Percentiles rank a stretch among this genome's conserved stretches.
Evolutionary conservation across 1,140 invertebrate species (phyloP).

Genomic region (Chionoecetes opilio): DNA sequence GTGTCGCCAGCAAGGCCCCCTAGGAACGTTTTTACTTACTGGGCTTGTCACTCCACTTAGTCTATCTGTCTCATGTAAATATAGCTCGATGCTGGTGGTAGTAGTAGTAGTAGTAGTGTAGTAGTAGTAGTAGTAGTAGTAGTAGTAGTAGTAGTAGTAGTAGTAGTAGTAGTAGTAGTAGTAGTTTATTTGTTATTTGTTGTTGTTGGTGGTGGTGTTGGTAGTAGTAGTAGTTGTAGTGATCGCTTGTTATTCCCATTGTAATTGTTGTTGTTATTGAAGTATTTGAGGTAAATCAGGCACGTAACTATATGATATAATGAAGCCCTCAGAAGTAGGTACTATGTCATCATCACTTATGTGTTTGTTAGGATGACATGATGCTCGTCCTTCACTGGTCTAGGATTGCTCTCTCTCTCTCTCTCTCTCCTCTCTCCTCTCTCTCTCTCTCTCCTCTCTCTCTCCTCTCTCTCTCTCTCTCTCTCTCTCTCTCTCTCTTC

Average conservation of each 20-base stretch:
- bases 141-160: constrained; percentile 17
- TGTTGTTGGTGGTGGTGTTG: neutral
- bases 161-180: constrained; percentile 17
- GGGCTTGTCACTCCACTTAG: neutral
- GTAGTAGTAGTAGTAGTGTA: neutral
- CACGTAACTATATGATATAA: too few species aligned
- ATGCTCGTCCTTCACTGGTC: too few species aligned
- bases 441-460: too few species aligned
- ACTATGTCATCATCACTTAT: too few species aligned
- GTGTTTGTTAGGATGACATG: too few species aligned
- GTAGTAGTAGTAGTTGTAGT: neutral
- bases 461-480: too few species aligned
- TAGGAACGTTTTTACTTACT: neutral
- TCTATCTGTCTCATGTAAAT: neutral
- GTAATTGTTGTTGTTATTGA: too few species aligned
- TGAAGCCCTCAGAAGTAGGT: too few species aligned
- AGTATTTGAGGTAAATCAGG: too few species aligned
- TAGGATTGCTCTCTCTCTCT: neutral
- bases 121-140: neutral
- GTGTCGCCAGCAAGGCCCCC: neutral
- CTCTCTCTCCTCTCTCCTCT: too few species aligned
- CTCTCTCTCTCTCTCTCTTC: too few species aligned
- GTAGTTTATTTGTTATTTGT: neutral
- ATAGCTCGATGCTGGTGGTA: neutral
- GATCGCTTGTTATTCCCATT: neutral